Evolutionary conservation across 2,888 invertebrate genomes (phyloP).

Genomic region (Leptura quadrifasciata): DNA sequence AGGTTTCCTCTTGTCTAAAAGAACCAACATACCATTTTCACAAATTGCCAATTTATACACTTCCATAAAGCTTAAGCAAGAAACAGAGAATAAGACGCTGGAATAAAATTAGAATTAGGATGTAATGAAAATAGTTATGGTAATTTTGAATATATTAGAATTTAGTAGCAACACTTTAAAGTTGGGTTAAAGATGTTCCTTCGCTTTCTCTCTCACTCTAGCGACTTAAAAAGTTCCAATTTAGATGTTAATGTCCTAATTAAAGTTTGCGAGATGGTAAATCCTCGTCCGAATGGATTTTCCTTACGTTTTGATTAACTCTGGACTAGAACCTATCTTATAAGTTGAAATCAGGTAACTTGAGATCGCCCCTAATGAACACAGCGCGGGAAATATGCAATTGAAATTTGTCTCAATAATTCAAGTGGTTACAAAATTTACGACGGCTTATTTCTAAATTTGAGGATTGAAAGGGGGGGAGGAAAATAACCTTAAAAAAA

Average conservation of each 20-base stretch:
- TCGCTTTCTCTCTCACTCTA: constrained; percentile 4
- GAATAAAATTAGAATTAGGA: constrained; percentile 25
- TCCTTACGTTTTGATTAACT: constrained; percentile 23
- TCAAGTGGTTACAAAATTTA: neutral
- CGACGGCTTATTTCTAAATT: too few relatives aligned
- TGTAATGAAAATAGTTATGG: constrained; percentile 33
- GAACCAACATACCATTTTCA: constrained; percentile 8
- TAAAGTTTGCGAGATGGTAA: constrained; percentile 29
- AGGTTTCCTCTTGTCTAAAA: neutral
- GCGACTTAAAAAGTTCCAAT: constrained; percentile 35
- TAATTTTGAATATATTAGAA: constrained; percentile 23
- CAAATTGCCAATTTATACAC: neutral
- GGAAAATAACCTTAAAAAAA: too few relatives aligned
- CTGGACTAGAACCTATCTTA: neutral
- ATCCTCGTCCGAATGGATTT: constrained; percentile 32
- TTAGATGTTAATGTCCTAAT: constrained; percentile 38
- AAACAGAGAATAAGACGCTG: constrained; percentile 17
- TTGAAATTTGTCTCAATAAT: neutral
- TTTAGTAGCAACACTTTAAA: constrained; percentile 3
- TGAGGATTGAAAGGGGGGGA: too few relatives aligned
- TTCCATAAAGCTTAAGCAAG: neutral
- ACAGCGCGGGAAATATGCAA: constrained; percentile 7
- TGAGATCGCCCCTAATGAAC: neutral
- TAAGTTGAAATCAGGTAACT: constrained; percentile 15
- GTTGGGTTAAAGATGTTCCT: constrained; percentile 11